Base-by-base conservation (phyloP, 37 sponge, comb jelly and placozoan species). In the Tethya wilhelma region DNA sequence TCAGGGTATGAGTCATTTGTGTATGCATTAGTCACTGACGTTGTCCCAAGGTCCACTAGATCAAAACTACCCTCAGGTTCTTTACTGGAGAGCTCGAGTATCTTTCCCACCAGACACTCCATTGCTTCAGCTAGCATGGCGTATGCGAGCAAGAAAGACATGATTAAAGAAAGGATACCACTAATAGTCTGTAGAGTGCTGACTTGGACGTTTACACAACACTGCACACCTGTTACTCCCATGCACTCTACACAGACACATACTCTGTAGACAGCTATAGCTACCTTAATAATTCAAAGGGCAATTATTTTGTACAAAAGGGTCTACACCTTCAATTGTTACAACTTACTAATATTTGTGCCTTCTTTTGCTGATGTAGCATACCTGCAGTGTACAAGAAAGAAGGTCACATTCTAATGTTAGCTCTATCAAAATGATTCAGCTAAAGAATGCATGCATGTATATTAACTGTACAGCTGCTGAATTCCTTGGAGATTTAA, bases 331-430 rank as follows among this genome's bases (percentile, higher is more conserved):
- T 69, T n/a, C 2, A 8, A 69, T 11, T 43, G 17, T 4, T 7
- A 5, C 11, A 22, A 65, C 79, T 65, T 32, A 81, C 82, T 26
- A 31, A 81, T 81, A 43, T 81, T 81, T 22, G 46, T 81, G 64
- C 34, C 34, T 7, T 81, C 73, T 38, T 81, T 81, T 32, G 82
- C 82, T 71, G 82, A 81, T 23, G 82, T 81, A 29, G 62, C 17
- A 43, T 41, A 81, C 82, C 82, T 81, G 42, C 1, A 44, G n/a
- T 26, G 45, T 12, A 44, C 7, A 7, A 23, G 17, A 14, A 29
- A 20, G 5, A 2, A 46, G n/a, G n/a, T n/a, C n/a, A n/a, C n/a
- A n/a, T n/a, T n/a, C n/a, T n/a, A n/a, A n/a, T n/a, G 11, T 37
- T 36, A 36, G 39, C 9, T 60, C 23, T 12, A 60, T 26, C 28